Base-by-base conservation (phyloP, 64 coral and sea anemone species). In the Actinia tenebrosa region DNA sequence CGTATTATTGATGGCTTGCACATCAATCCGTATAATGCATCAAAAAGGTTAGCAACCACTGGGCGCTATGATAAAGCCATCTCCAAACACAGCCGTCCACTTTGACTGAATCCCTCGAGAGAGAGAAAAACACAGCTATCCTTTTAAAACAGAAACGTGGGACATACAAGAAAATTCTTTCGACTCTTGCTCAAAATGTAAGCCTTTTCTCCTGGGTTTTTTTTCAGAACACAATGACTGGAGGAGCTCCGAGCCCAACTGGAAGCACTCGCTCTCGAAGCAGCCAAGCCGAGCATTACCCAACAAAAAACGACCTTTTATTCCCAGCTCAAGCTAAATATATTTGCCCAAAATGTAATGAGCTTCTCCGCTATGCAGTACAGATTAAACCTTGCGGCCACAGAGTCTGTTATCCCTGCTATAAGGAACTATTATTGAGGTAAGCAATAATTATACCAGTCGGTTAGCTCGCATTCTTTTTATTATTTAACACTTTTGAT, bases 261-360 rank as follows among this genome's bases (percentile, higher is more conserved):
- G 94, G 91, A 14, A 93, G 94, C 43, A 84, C 86, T n/a, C 69
- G 77, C 43, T 93, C 94, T 13, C 82, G 20, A 13, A 7, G 15
- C 11, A 85, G 94, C 89, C 58, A 93, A 87, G 14, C 60, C 26
- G 75, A 59, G 20, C 79, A 87, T 84, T 84, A 87, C 72, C 78
- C 77, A 71, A 86, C 89, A 54, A 90, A 88, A 79, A 75, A 90
- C 4, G 78, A 90, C 52, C 95, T 99, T 53, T 86, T 99, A 37
- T 99, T 85, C 87, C 97, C 97, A 44, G 60, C 95, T 16, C 89
- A 95, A 25, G 91, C 90, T 56, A 99, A 95, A 71, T 99, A 93
- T 44, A 82, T 88, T 7, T 99, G 97, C 72, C 93, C 93, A 2
- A 87, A 92, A 22, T 99, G 97, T 54, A 85, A 91, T 10, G 91